Percentiles rank a stretch among this genome's conserved stretches.
These are phyloP conservation scores for Atrichornis clamosus DNA, from an alignment of 2,113 vertebrate genomes.

Conservation along the genomic window DNA sequence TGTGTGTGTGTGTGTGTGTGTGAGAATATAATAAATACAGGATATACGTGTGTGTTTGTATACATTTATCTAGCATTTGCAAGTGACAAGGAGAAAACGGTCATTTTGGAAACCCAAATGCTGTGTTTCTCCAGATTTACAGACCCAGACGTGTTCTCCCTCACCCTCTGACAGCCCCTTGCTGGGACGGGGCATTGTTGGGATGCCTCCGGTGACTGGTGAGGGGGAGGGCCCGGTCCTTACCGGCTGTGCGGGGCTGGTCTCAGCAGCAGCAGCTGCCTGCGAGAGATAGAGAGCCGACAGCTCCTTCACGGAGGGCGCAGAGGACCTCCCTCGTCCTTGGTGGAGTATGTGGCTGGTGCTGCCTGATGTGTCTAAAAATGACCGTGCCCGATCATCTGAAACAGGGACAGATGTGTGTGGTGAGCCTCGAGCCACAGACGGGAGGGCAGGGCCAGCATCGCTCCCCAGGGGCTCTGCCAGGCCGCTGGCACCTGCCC, in stretches of 20 bases:
- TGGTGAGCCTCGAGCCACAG: background rate
- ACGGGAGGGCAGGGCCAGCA: rapidly evolving
- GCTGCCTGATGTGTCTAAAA: slow-evolving; percentile 47
- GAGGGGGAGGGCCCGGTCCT: slow-evolving; percentile 53
- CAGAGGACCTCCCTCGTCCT: slow-evolving; percentile 52
- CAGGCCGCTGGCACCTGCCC: background rate
- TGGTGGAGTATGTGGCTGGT: background rate
- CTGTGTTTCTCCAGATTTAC: background rate
- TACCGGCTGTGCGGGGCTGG: slow-evolving; percentile 62
- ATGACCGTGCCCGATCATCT: slow-evolving; percentile 69
- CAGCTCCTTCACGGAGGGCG: slow-evolving; percentile 76
- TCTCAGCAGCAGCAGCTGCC: slow-evolving; percentile 69
- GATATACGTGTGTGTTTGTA: rapidly evolving
- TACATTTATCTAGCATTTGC: background rate
- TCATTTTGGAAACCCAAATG: background rate
- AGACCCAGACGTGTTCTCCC: background rate
- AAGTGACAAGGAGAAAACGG: background rate
- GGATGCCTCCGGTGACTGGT: background rate
- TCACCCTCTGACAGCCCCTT: background rate
- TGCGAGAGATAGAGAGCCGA: slow-evolving; percentile 77
- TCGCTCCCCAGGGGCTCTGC: background rate
- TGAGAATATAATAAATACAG: background rate
- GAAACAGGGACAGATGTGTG: slow-evolving; percentile 17
- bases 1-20: no score
- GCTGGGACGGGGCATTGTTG: background rate